phyloP scores from a whole-genome alignment of 92 coral and sea anemone species.

The Diadumene lineata region DNA sequence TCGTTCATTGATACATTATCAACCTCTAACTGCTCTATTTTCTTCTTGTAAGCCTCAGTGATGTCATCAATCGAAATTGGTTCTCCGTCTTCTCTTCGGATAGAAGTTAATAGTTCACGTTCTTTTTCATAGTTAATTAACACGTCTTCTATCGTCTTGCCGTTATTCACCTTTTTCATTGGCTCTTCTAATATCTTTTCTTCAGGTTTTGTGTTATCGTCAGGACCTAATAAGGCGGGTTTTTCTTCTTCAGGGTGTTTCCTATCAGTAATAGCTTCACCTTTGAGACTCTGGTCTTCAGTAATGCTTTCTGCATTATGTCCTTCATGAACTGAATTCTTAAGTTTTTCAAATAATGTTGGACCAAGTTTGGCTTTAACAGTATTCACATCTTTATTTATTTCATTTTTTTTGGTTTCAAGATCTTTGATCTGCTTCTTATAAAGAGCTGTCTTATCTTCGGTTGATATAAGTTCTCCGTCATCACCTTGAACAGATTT shows the following conservation, averaged over 20 bases:
- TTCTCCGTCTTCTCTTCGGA: conserved; percentile 6
- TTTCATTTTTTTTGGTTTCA: background rate
- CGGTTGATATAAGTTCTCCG: background rate
- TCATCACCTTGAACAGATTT: conserved; percentile 1
- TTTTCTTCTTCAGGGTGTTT: background rate
- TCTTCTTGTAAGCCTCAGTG: background rate
- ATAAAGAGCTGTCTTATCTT: conserved; percentile 3
- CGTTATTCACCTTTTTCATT: conserved; percentile 26
- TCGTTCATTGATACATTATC: background rate
- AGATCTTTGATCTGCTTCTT: conserved; percentile 5
- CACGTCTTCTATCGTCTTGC: conserved; percentile 48
- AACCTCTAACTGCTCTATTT: conserved; percentile 1
- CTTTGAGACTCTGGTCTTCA: background rate
- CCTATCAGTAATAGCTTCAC: background rate
- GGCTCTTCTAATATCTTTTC: background rate
- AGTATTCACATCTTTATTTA: background rate
- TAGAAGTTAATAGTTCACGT: conserved; percentile 1
- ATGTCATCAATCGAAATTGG: conserved; percentile 18
- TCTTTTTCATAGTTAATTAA: conserved; percentile 32
- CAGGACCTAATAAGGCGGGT: background rate
- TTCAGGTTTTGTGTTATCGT: background rate
- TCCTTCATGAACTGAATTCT: background rate
- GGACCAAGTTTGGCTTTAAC: conserved; percentile 1
- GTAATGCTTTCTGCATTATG: background rate
- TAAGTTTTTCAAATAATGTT: background rate